Evolutionary conservation across 2,113 vertebrate species (phyloP).

Genomic region (Platanista minor): DNA sequence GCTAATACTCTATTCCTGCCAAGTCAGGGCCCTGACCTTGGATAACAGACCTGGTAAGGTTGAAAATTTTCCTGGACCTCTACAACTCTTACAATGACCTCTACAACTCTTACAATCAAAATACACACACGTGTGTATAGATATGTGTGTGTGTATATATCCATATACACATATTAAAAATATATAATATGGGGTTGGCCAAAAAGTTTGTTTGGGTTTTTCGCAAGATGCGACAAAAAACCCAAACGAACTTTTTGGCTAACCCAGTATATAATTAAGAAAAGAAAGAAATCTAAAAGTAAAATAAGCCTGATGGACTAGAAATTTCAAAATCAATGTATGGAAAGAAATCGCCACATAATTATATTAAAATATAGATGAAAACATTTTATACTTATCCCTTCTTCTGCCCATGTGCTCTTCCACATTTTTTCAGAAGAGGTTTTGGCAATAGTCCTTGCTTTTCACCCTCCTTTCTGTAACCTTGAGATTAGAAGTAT

Average conservation of each 20-base stretch:
- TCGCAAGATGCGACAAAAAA: no score
- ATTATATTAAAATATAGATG: background rate
- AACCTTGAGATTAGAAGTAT: constrained; percentile 10
- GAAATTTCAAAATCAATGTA: background rate
- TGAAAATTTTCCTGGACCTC: background rate
- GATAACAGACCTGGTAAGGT: background rate
- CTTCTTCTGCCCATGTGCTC: background rate
- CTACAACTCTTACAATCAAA: background rate
- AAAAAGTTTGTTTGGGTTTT: no score
- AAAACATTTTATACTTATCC: background rate
- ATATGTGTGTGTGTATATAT: background rate
- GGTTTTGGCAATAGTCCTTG: background rate
- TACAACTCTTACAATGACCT: background rate
- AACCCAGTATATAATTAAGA: background rate
- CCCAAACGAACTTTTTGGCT: no score
- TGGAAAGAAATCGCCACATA: background rate
- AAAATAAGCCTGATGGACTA: background rate
- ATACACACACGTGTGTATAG: background rate
- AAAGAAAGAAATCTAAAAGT: background rate
- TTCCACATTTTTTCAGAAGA: background rate
- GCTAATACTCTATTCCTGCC: background rate
- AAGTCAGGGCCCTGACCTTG: background rate
- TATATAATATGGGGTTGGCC: no score
- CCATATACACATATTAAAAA: background rate
- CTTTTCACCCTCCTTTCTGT: background rate